Evolutionary conservation across 2,888 invertebrate species (phyloP), one percentile per base, ranked within the genome.

Genomic region (Serripes groenlandicus): DNA sequence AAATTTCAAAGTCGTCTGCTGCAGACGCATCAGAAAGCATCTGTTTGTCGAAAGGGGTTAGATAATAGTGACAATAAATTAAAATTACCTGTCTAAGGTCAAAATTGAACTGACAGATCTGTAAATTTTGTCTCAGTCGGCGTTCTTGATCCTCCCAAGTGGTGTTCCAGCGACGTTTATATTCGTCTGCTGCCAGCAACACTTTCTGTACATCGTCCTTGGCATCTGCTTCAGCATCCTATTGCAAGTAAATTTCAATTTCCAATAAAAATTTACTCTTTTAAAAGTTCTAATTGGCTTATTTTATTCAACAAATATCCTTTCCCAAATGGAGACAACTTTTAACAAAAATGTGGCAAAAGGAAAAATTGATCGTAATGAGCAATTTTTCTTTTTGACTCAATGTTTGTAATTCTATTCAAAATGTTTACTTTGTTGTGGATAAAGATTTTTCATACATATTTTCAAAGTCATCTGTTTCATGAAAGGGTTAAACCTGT

Each of bases 171-270:
- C 96, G 95, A 77, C 95, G 94, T 86, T 96, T 95, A 83, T 96
- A 95, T 70, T 96, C 95, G 88, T 96, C 96, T 83, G 97, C 95
- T 66, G 96, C 95, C 88, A 96, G 95, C 88, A 96, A 95, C 72
- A 97, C 95, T 91, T 96, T 96, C 88, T 96, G 96, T 70, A 96
- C 96, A 92, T 97, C 97, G 89, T 96, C 96, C 89, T 96, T 96
- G 71, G 96, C 96, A 69, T 96, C 96, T 70, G 95, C 96, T 72
- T 96, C 95, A 68, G 97, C 97, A 93, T 97, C 97, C 95, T 95
- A 90, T 37, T 23, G n/a, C n/a, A n/a, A n/a, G n/a, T n/a, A n/a
- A n/a, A n/a, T n/a, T n/a, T n/a, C n/a, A n/a, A n/a, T n/a, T n/a
- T n/a, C n/a, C n/a, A n/a, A n/a, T n/a, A n/a, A n/a, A n/a, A n/a